Base-by-base conservation (phyloP, 2,113 vertebrate species). In the Rhinopomastus cyanomelas region DNA sequence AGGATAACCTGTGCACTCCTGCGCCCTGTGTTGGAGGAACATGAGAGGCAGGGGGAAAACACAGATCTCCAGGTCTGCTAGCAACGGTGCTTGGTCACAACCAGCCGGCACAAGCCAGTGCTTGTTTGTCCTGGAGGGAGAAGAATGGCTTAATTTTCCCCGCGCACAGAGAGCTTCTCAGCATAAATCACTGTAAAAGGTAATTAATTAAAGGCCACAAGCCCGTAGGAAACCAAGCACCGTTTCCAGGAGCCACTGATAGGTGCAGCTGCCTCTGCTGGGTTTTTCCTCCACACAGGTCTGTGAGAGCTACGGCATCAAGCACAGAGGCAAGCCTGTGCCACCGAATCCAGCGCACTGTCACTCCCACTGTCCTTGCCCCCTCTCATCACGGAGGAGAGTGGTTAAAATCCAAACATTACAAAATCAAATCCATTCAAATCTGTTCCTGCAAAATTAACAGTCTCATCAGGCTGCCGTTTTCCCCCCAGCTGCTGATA, bases 71-170 rank as follows among this genome's bases (percentile, higher is more conserved):
- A 59, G 26, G 12, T 30, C 65, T 14, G 34, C 11, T 73, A 22
- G 32, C 37, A 51, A 37, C 1, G 0, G 16, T 42, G 44, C 27
- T 59, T 49, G 11, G 46, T 49, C 71, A 39, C 26, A 44, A 30
- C 42, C 26, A 61, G 21, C 8, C 64, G 56, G 36, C 66, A 60
- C 2, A 16, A 81, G 26, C 32, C 73, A 71, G 42, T 36, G 57
- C 56, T 69, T 69, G 42, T 36, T 88, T 20, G 5, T 81, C 53
- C 49, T 81, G 44, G 23, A 81, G 84, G 49, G 65, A 83, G 66
- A 93, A 89, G n/a, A 71, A 88, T 73, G 32, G 37, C 27, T 93
- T 93, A 60, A 72, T 87, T 94, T 93, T 75, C 72, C 49, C 84
- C 86, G 27, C 34, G 32, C 75, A 60, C 34, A 29, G 65, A 60